Percentiles rank a stretch among this genome's conserved stretches.
Conservation (phyloP, 2,888 invertebrate species). For the Cheilosia scutellata region DNA sequence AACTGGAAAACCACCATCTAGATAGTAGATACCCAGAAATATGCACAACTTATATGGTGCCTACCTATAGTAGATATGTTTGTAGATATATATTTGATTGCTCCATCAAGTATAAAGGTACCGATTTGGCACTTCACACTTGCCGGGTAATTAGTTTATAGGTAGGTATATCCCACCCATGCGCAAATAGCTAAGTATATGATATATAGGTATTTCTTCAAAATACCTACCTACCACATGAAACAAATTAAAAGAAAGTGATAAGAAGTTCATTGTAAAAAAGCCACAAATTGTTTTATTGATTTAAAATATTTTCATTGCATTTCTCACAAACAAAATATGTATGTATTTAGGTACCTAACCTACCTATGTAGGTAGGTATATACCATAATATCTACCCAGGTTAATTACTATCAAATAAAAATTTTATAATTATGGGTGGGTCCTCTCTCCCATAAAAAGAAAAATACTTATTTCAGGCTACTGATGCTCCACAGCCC, state of each 20-base stretch:
- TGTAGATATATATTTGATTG: no score
- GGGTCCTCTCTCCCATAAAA: neutral
- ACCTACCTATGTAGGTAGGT: neutral
- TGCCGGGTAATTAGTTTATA: no score
- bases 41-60: no score
- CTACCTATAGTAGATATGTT: no score
- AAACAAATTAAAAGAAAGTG: slow-evolving; percentile 40
- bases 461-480: neutral
- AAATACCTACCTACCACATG: neutral
- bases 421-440: neutral
- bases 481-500: neutral
- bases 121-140: no score
- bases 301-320: slow-evolving; percentile 37
- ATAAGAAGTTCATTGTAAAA: slow-evolving; percentile 24
- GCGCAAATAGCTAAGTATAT: no score
- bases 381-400: neutral
- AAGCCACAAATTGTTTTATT: slow-evolving; percentile 22
- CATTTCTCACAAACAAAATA: slow-evolving; percentile 12
- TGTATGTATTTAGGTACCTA: no score
- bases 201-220: neutral
- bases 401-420: neutral
- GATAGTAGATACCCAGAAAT: no score
- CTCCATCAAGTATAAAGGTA: no score
- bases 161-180: no score
- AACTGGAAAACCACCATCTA: no score